phyloP scores from a whole-genome alignment of 2,888 invertebrate species.

The Epinotia ramella region DNA sequence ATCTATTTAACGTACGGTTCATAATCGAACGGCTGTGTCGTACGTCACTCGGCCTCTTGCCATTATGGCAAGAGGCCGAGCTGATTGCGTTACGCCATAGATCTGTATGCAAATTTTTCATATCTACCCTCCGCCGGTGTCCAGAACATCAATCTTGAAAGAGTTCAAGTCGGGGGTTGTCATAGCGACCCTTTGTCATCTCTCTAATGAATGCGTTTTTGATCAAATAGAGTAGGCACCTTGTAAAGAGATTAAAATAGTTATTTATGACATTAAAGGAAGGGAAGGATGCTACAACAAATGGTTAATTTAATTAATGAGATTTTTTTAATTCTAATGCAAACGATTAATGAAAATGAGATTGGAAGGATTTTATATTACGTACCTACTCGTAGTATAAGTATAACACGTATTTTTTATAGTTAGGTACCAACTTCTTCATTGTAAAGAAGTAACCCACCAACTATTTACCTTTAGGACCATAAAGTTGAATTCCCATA shows the following conservation, averaged over 20 bases:
- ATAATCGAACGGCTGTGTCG: background rate
- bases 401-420: too few relatives aligned
- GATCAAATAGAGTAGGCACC: slow-evolving; percentile 34
- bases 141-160: slow-evolving; percentile 56
- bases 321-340: background rate
- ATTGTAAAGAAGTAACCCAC: too few relatives aligned
- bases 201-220: slow-evolving; percentile 41
- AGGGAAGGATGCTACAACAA: background rate
- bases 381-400: too few relatives aligned
- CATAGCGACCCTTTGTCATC: slow-evolving; percentile 61
- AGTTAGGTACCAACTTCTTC: too few relatives aligned
- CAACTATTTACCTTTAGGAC: too few relatives aligned
- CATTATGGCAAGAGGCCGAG: background rate
- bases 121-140: slow-evolving; percentile 55
- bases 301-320: background rate
- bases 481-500: too few relatives aligned
- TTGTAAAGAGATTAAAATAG: slow-evolving; percentile 41
- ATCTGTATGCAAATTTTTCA: slow-evolving; percentile 77
- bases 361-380: too few relatives aligned
- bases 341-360: background rate
- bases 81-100: slow-evolving; percentile 46
- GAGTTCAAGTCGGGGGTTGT: slow-evolving; percentile 67
- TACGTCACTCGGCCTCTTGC: too few relatives aligned
- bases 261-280: slow-evolving; percentile 27
- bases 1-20: background rate